These are phyloP conservation scores for Teleogryllus oceanicus DNA, from an alignment of 2,888 invertebrate species.

Conservation along the genomic window DNA sequence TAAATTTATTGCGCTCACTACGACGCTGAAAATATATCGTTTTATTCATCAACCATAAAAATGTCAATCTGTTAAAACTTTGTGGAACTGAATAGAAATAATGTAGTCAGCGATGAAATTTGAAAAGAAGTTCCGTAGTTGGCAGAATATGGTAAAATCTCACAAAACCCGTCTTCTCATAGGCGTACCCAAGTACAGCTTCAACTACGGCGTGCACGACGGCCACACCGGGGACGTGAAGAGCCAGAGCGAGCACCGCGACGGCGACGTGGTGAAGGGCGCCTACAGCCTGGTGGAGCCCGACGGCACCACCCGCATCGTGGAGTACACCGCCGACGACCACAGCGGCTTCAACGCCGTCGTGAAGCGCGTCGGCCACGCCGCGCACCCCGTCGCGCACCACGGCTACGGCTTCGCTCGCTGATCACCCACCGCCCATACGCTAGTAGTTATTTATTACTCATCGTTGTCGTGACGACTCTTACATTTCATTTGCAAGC, in stretches of 20 bases:
- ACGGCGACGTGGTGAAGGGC: conserved; percentile 18
- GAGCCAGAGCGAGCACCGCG: neutral
- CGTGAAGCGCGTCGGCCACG: conserved; percentile 39
- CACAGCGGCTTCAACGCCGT: conserved; percentile 41
- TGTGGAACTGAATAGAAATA: no score
- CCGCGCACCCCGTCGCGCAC: conserved; percentile 27
- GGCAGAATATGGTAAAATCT: no score
- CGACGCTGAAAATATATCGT: no score
- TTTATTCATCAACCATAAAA: no score
- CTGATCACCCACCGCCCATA: neutral
- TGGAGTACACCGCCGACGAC: conserved; percentile 41
- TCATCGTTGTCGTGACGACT: no score
- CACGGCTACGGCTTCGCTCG: neutral
- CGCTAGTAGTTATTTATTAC: no score
- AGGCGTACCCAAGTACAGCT: neutral
- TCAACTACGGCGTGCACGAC: neutral
- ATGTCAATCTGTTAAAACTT: no score
- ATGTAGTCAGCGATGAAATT: no score
- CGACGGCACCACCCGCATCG: conserved; percentile 32
- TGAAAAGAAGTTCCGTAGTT: no score
- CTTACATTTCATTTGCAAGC: no score
- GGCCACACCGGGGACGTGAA: neutral
- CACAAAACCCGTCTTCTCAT: no score
- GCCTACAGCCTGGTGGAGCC: neutral
- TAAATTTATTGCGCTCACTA: no score